Evolutionary conservation across 64 coral and sea anemone species (phyloP), one percentile per base, ranked within the genome.

Genomic region (Montipora cactus): DNA sequence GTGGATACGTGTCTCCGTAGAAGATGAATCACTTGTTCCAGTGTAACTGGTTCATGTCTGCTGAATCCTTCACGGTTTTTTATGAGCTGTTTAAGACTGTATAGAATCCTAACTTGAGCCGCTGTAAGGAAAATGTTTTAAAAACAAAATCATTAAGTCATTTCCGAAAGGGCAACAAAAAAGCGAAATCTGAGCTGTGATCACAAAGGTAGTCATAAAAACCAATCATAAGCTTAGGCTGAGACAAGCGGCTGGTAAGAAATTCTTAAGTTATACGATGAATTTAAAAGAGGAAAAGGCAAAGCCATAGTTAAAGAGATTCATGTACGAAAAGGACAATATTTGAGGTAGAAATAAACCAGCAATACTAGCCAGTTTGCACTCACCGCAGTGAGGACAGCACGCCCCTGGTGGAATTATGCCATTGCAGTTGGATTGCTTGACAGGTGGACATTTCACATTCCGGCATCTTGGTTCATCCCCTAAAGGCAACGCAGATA

Each of bases 301-400:
- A 37, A 37, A 37, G 2, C 37, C 37, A 2, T 37, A 37, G 37
- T 37, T 2, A 37, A 37, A 37, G 1, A 37, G 28, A 37, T 37
- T 37, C 0, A 37, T 37, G 28, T 37, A 37, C 37, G 37, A 37
- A 37, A 37, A 37, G 37, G 37, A 37, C 1, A 37, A 37, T 37
- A 37, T 37, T 37, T 37, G 37, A 37, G 37, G 1, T 2, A 37
- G 37, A 2, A 37, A 37, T 2, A 14, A 14, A 7, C 3, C 9
- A 12, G 8, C 61, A 4, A 64, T 4, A 14, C 61, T 64, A 15
- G 10, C 0, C 62, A 71, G 68, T 71, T 9, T 28, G 44, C 72
- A 94, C 98, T 94, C 12, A 99, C 98, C 98, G 91, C 98, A 99
- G 14, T 95, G 69, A 18, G 87, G 62, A 74, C 98, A 99, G 51